Conservation (phyloP, 2,113 vertebrate species). For the Dicerorhinus sumatrensis region DNA sequence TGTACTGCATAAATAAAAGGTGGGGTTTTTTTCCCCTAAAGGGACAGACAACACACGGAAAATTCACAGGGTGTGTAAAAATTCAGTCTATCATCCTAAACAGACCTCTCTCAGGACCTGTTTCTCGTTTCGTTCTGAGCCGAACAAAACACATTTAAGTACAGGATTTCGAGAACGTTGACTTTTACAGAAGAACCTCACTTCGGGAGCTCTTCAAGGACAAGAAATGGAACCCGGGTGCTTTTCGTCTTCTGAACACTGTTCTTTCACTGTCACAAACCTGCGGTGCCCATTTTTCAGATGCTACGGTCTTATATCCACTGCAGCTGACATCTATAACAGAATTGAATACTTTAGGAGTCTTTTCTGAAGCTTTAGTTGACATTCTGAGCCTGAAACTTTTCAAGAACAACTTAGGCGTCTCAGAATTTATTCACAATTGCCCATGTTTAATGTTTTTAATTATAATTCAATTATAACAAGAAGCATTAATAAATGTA, state of each 20-base stretch:
- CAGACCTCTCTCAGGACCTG: not conserved
- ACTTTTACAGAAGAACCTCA: slow-evolving; percentile 36
- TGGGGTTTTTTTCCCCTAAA: not conserved
- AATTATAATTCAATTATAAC: not conserved
- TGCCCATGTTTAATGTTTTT: not conserved
- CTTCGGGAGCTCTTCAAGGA: not conserved
- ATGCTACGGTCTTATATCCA: not conserved
- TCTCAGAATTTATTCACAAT: not conserved
- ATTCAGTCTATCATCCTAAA: not conserved
- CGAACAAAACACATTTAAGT: slow-evolving; percentile 36
- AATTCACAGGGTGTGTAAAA: slow-evolving; percentile 28
- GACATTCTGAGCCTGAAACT: not conserved
- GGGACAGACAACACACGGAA: not conserved
- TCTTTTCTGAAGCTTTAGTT: not conserved
- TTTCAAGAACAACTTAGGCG: slow-evolving; percentile 1
- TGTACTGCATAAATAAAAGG: not conserved
- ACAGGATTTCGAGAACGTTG: not conserved
- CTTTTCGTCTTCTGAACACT: not conserved
- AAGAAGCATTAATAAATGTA: not conserved
- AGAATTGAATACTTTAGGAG: not conserved
- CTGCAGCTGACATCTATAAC: not conserved
- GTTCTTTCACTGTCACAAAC: not conserved
- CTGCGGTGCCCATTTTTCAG: not conserved
- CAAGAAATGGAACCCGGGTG: not conserved
- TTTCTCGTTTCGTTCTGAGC: slow-evolving; percentile 57